A percentile compares a stretch with the other conserved stretches of the same genome.
These are phyloP conservation scores for Percopsis transmontana DNA, from an alignment of 2,113 vertebrate genomes.

Conservation along the genomic window DNA sequence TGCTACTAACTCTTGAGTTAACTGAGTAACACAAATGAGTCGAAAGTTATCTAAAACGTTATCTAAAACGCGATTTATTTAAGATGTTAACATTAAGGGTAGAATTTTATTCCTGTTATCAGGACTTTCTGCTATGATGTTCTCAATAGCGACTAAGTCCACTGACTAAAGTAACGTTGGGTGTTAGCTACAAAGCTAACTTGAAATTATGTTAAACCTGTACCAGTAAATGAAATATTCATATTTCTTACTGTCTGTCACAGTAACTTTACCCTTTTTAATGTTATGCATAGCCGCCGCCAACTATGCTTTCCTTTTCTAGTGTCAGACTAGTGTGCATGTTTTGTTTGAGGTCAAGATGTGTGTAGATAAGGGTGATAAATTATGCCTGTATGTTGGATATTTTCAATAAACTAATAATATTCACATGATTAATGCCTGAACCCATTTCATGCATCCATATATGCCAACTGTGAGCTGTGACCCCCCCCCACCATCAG, in stretches of 20 bases:
- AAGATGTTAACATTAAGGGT: background rate
- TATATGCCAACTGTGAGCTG: no score
- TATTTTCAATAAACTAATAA: no score
- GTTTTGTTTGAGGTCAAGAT: slow-evolving; percentile 1
- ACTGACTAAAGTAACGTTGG: slow-evolving; percentile 66
- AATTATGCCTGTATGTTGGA: background rate
- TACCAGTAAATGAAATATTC: background rate
- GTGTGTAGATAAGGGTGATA: slow-evolving; percentile 1
- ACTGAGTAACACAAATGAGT: background rate
- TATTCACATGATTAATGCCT: no score
- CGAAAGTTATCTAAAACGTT: slow-evolving; percentile 28
- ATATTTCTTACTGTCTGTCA: background rate
- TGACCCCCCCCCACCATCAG: no score
- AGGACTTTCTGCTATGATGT: slow-evolving; percentile 6
- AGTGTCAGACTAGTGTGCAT: background rate
- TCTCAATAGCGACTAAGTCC: background rate
- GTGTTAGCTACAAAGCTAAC: slow-evolving; percentile 41
- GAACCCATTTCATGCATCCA: background rate
- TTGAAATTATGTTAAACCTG: slow-evolving; percentile 17
- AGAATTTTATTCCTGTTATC: background rate
- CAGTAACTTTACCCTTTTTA: background rate
- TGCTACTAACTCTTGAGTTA: slow-evolving; percentile 46
- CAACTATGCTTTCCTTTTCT: background rate
- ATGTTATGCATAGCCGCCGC: background rate
- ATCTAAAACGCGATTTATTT: background rate